phyloP scores from a whole-genome alignment of 2,888 invertebrate species.

The Pterostichus madidus region DNA sequence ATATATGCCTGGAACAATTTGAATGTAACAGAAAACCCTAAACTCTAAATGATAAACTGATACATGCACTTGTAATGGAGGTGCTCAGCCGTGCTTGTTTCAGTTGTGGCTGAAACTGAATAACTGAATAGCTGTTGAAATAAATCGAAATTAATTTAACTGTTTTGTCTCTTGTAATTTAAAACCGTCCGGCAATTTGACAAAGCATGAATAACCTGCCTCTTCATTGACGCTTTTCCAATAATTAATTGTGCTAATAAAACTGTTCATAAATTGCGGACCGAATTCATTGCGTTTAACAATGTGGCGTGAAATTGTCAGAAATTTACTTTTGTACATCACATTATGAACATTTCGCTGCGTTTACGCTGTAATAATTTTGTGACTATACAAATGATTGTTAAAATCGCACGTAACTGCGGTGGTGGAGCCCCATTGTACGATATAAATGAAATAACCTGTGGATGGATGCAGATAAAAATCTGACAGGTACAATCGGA shows the following conservation, averaged over 20 bases:
- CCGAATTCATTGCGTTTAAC: conserved; percentile 52
- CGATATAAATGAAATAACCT: conserved; percentile 18
- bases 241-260: conserved; percentile 58
- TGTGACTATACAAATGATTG: conserved; percentile 28
- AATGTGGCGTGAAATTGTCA: conserved; percentile 57
- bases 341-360: conserved; percentile 48
- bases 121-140: conserved; percentile 24
- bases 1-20: no score
- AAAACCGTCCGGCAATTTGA: conserved; percentile 39
- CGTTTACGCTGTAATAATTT: conserved; percentile 47
- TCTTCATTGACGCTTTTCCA: conserved; percentile 51
- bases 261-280: conserved; percentile 44
- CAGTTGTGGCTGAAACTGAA: conserved; percentile 3
- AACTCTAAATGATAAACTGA: no score
- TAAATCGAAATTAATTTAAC: conserved; percentile 45
- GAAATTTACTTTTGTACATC: conserved; percentile 57
- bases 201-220: conserved; percentile 46
- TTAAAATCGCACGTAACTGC: conserved; percentile 18
- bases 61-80: no score
- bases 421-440: not conserved
- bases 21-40: no score
- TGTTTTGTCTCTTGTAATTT: conserved; percentile 51
- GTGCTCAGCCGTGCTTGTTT: no score
- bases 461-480: conserved; percentile 12
- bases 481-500: not conserved